Evolutionary conservation across 2,888 invertebrate genomes (phyloP).

Genomic region (Axea sp.): DNA sequence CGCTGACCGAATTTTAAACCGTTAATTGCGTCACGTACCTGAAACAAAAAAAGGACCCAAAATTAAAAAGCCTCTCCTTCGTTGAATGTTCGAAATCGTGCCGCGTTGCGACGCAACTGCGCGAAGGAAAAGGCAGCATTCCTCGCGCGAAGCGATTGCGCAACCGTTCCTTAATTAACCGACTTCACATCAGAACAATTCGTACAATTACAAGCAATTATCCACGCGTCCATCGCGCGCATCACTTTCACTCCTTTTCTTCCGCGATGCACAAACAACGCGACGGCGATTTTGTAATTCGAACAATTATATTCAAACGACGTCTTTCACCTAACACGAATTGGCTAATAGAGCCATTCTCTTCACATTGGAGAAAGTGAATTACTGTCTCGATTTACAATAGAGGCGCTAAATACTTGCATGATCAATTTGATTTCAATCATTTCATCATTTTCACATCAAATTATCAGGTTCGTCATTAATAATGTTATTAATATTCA

Average conservation of each 20-base stretch:
- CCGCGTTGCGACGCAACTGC: background rate
- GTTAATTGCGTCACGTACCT: no score
- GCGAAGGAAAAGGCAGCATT: background rate
- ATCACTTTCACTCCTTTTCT: no score
- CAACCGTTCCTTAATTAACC: conserved; percentile 23
- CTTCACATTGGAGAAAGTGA: conserved; percentile 9
- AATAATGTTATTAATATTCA: no score
- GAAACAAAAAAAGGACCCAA: no score
- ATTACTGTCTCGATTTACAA: background rate
- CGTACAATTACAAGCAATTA: no score
- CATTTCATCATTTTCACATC: background rate
- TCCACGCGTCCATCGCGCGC: no score
- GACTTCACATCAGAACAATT: no score
- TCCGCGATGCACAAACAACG: no score
- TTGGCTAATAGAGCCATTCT: background rate
- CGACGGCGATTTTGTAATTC: no score
- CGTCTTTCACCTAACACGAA: conserved; percentile 1
- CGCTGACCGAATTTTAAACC: no score
- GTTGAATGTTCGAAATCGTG: background rate
- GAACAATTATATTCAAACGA: conserved; percentile 8
- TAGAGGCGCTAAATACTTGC: conserved; percentile 3
- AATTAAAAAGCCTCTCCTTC: no score
- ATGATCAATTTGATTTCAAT: background rate
- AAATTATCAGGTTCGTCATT: no score
- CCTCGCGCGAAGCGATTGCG: conserved; percentile 9